These are phyloP conservation scores for Gopherus evgoodei DNA, from an alignment of 2,113 vertebrate genomes.

Conservation along the genomic window DNA sequence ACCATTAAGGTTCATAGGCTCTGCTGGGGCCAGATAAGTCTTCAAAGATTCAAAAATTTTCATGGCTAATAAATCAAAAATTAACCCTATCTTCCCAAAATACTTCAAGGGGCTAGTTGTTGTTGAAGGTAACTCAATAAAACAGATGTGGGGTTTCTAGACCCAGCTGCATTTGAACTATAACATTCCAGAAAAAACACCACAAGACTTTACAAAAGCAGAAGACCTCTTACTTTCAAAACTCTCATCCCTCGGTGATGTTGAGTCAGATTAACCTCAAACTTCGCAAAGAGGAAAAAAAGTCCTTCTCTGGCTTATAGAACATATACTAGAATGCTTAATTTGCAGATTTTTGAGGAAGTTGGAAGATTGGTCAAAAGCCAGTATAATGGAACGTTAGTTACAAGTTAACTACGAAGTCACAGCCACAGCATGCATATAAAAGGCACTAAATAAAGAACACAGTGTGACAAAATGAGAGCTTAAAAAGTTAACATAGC, in stretches of 20 bases:
- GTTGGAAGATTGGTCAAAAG: constrained; percentile 9
- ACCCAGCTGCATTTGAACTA: not conserved
- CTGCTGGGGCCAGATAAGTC: not conserved
- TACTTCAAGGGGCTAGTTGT: not conserved
- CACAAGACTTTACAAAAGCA: not conserved
- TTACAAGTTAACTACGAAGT: not conserved
- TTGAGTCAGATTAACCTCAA: constrained; percentile 19
- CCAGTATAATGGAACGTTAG: constrained; percentile 23
- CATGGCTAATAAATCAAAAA: not conserved
- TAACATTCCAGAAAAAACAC: not conserved
- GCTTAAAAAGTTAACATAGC: not conserved
- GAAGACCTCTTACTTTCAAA: constrained; percentile 57
- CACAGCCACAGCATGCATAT: rapidly evolving
- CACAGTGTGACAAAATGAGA: not conserved
- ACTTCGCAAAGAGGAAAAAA: constrained; percentile 33
- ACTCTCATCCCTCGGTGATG: not conserved
- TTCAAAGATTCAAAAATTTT: constrained; percentile 7
- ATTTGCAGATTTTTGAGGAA: constrained; percentile 59
- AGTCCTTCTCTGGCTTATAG: not conserved
- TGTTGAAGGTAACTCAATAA: not conserved
- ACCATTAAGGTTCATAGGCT: not conserved
- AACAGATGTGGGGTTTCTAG: not conserved
- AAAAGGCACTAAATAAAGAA: not conserved
- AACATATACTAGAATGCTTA: constrained; percentile 52
- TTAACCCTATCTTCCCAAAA: not conserved